These are phyloP conservation scores for Sebastes variabilis DNA, from an alignment of 2,797 vertebrate species.

Conservation along the genomic window DNA sequence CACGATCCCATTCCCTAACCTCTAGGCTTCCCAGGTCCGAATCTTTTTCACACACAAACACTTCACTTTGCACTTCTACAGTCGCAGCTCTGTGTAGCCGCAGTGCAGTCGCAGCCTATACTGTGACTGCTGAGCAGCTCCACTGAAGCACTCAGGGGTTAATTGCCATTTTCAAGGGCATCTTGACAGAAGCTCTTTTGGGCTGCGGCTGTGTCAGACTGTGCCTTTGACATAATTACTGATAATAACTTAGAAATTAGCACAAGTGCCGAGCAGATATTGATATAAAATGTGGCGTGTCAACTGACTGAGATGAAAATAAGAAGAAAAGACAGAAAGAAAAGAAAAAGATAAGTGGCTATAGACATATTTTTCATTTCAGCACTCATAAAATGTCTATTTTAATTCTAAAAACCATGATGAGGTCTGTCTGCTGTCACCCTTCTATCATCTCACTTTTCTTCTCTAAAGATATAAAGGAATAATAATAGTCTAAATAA, in stretches of 20 bases:
- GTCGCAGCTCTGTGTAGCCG: neutral
- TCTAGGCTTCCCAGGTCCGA: slow-evolving; percentile 9
- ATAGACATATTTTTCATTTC: neutral
- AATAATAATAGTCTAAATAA: slow-evolving; percentile 7
- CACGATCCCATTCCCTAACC: slow-evolving; percentile 25
- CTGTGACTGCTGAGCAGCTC: slow-evolving; percentile 19
- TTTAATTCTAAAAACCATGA: neutral
- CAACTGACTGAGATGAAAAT: neutral
- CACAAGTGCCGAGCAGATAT: neutral
- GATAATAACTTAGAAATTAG: neutral
- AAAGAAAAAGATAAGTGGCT: neutral
- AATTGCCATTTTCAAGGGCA: slow-evolving; percentile 53
- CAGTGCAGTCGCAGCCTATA: neutral
- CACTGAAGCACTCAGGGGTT: slow-evolving; percentile 37
- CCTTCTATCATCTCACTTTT: neutral
- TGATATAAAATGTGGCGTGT: neutral
- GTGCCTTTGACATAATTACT: slow-evolving; percentile 23
- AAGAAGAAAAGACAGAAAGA: neutral
- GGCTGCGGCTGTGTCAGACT: slow-evolving; percentile 4
- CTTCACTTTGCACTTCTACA: slow-evolving; percentile 8
- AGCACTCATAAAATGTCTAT: neutral
- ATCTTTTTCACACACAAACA: slow-evolving; percentile 27
- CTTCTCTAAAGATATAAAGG: neutral
- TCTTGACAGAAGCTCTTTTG: slow-evolving; percentile 23
- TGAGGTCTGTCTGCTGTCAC: neutral